These are phyloP conservation scores for Ennomos quercinarius DNA, from an alignment of 2,888 invertebrate genomes.

Conservation along the genomic window DNA sequence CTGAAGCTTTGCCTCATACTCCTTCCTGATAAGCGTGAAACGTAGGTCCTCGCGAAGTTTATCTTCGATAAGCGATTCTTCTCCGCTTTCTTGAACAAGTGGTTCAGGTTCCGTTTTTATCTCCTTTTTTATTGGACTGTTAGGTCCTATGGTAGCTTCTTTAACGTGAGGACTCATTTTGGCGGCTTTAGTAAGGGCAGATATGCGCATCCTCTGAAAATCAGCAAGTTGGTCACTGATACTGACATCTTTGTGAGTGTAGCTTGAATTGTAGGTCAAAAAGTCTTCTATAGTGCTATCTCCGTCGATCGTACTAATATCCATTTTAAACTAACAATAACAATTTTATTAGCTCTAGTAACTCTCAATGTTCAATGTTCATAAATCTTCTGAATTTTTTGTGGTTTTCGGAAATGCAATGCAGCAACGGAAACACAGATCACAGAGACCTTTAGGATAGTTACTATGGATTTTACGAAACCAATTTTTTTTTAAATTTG, in stretches of 20 bases:
- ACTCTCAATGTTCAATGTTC: too few relatives aligned
- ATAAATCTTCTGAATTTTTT: too few relatives aligned
- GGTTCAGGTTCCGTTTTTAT: slow-evolving; percentile 31
- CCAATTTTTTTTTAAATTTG: too few relatives aligned
- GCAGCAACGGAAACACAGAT: too few relatives aligned
- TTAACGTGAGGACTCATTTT: slow-evolving; percentile 79
- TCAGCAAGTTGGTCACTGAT: slow-evolving; percentile 65
- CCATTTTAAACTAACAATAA: slow-evolving; percentile 44
- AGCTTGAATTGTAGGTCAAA: slow-evolving; percentile 43
- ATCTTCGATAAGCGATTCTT: slow-evolving; percentile 64
- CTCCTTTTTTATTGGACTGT: slow-evolving; percentile 54
- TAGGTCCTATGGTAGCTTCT: slow-evolving; percentile 75
- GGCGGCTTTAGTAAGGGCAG: slow-evolving; percentile 85
- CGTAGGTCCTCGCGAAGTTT: slow-evolving; percentile 67
- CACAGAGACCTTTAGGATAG: too few relatives aligned
- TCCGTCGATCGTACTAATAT: slow-evolving; percentile 40
- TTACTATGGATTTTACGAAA: too few relatives aligned
- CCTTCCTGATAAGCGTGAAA: slow-evolving; percentile 66
- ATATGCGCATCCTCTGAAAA: slow-evolving; percentile 83
- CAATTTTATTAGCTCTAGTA: too few relatives aligned
- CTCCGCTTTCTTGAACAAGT: slow-evolving; percentile 32
- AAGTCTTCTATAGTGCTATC: slow-evolving; percentile 50
- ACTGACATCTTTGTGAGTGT: slow-evolving; percentile 57
- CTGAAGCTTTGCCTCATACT: slow-evolving; percentile 63
- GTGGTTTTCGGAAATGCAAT: too few relatives aligned